phyloP scores from a whole-genome alignment of 2,888 invertebrate species.

The Lysandra coridon region DNA sequence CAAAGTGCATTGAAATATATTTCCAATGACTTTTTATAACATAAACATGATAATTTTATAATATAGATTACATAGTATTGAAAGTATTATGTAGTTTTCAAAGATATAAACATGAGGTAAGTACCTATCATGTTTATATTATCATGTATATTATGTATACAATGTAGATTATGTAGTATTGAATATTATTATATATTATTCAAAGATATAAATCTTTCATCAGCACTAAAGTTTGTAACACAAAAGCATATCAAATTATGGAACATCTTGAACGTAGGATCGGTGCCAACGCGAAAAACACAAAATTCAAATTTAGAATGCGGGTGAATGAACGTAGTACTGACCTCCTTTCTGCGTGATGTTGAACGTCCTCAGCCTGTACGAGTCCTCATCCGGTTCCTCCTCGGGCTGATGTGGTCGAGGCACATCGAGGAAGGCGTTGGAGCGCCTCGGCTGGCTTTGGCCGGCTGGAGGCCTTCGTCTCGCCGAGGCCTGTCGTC shows the following conservation, averaged over 20 bases:
- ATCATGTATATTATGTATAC: too few species aligned
- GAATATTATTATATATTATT: neutral
- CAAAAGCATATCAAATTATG: neutral
- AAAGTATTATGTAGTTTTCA: too few species aligned
- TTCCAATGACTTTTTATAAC: too few species aligned
- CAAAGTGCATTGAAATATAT: too few species aligned
- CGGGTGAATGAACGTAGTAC: slow-evolving; percentile 72
- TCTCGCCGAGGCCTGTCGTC: slow-evolving; percentile 82
- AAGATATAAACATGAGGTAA: too few species aligned
- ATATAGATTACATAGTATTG: too few species aligned
- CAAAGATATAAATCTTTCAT: neutral
- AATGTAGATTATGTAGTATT: neutral
- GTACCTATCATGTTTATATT: too few species aligned
- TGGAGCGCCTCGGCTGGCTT: slow-evolving; percentile 82
- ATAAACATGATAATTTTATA: too few species aligned
- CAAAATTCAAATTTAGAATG: slow-evolving; percentile 57
- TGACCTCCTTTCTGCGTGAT: slow-evolving; percentile 93
- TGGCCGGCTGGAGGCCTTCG: slow-evolving; percentile 75
- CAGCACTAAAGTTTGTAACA: neutral
- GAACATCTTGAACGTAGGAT: slow-evolving; percentile 47
- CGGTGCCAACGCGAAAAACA: slow-evolving; percentile 67
- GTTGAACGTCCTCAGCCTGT: slow-evolving; percentile 95
- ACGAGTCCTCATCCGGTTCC: slow-evolving; percentile 91
- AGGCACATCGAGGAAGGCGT: slow-evolving; percentile 87
- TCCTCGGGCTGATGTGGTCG: slow-evolving; percentile 68